Base-by-base conservation (phyloP, 2,797 vertebrate genomes). In the Sebastes flavidus region DNA sequence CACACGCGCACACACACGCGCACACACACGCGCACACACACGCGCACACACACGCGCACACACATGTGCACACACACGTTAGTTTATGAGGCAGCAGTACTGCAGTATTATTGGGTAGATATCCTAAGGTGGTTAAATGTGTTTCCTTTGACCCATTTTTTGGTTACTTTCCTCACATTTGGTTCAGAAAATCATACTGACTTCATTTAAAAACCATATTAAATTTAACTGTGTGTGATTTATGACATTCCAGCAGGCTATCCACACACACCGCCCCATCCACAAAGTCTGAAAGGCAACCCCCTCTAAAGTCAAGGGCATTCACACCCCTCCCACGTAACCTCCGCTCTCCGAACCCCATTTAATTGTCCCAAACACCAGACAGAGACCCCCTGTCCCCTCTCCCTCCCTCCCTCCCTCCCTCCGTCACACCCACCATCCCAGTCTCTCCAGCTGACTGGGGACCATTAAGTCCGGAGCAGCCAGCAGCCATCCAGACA, bases 391-490 rank as follows among this genome's bases (percentile, higher is more conserved):
- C 87, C 87, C 73, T 58, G 27, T 60, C 68, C 42, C 70, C 46
- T 75, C 77, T 77, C 63, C 58, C 73, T 0, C 34, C 34, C 34
- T 32, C 62, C 13, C 10, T 34, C 60, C 16, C 12, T 38, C 36
- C 68, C 76, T 65, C 71, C 18, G 24, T 88, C 16, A 2, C 83
- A 68, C 74, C 84, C 87, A 72, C 72, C 56, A 32, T 81, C 72
- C 79, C 77, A 83, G 8, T 90, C 80, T 90, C 84, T 86, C 86
- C 93, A 94, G 89, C 90, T 93, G 93, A 95, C 90, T 83, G 84
- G 83, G 87, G 85, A 85, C 88, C 91, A 91, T 94, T 94, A 90
- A 91, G 90, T 91, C 83, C 38, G 3, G 32, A 77, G 78, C 74
- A 91, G 83, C 79, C 75, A 87, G 83, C 91, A 90, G 90, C 86